Evolutionary conservation across 2,888 invertebrate genomes (phyloP).

Genomic region (Eristalis pertinax): DNA sequence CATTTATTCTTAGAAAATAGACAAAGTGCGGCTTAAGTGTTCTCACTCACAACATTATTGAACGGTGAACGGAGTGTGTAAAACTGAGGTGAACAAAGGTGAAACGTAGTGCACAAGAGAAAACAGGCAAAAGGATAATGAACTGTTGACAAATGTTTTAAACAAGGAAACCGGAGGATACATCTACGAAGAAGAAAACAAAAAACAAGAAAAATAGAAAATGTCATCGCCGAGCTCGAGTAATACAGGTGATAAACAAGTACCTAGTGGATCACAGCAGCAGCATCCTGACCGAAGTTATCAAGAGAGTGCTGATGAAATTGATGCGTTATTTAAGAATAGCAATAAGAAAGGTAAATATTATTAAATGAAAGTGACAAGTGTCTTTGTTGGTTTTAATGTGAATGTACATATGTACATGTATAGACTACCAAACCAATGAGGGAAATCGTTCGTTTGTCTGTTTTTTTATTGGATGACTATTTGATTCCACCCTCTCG

Average conservation of each 20-base stretch:
- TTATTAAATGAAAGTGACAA: not conserved
- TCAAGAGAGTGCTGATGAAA: constrained; percentile 55
- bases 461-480: not conserved
- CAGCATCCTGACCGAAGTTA: constrained; percentile 47
- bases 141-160: constrained; percentile 55
- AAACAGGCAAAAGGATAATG: constrained; percentile 50
- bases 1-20: constrained; percentile 15
- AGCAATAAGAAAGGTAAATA: constrained; percentile 49
- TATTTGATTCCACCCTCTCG: not conserved
- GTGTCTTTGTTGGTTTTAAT: too few species aligned
- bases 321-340: constrained; percentile 62
- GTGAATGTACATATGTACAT: not conserved
- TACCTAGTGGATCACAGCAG: constrained; percentile 50
- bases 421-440: not conserved
- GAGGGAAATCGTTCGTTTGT: not conserved
- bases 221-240: constrained; percentile 68
- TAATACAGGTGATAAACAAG: constrained; percentile 62
- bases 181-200: constrained; percentile 11
- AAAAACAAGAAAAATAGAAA: constrained; percentile 21
- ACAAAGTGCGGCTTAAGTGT: constrained; percentile 26
- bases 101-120: constrained; percentile 1
- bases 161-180: constrained; percentile 1
- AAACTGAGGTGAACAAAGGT: constrained; percentile 5
- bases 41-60: not conserved
- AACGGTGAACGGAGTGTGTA: not conserved